Evolutionary conservation across 2,888 invertebrate species (phyloP).

Genomic region (Volucella inflata): DNA sequence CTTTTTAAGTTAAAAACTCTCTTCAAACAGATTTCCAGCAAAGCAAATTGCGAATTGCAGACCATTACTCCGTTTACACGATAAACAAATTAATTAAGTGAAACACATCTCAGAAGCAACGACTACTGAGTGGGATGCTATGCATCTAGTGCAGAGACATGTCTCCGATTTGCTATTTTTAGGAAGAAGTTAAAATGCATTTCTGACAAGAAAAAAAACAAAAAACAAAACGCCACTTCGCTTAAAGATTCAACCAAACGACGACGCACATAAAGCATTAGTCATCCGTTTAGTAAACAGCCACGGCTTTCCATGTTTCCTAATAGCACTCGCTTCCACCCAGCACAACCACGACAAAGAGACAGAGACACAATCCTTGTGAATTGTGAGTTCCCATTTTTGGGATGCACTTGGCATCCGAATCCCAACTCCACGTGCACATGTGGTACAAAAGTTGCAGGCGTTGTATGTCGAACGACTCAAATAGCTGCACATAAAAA

Average conservation of each 20-base stretch:
- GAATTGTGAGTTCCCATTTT: slow-evolving; percentile 58
- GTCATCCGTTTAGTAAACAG: slow-evolving; percentile 68
- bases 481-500: slow-evolving; percentile 65
- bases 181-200: slow-evolving; percentile 69
- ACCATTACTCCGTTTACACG: slow-evolving; percentile 73
- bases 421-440: slow-evolving; percentile 35
- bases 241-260: slow-evolving; percentile 23
- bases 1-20: slow-evolving; percentile 53
- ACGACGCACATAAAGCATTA: slow-evolving; percentile 53
- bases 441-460: slow-evolving; percentile 70
- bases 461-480: slow-evolving; percentile 72
- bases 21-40: slow-evolving; percentile 55
- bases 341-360: background rate
- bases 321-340: slow-evolving; percentile 30
- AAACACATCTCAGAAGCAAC: slow-evolving; percentile 45
- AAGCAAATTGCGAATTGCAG: slow-evolving; percentile 65
- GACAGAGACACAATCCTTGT: slow-evolving; percentile 30
- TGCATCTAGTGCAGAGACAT: slow-evolving; percentile 56
- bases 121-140: slow-evolving; percentile 53
- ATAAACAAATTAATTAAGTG: slow-evolving; percentile 72
- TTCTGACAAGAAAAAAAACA: slow-evolving; percentile 26
- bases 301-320: slow-evolving; percentile 11
- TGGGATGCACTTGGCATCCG: slow-evolving; percentile 56
- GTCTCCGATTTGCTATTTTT: slow-evolving; percentile 67
- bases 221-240: too few species aligned